Evolutionary conservation across 2,113 vertebrate genomes (phyloP), one percentile per base, ranked within the genome.

Genomic region (Centrocercus urophasianus): DNA sequence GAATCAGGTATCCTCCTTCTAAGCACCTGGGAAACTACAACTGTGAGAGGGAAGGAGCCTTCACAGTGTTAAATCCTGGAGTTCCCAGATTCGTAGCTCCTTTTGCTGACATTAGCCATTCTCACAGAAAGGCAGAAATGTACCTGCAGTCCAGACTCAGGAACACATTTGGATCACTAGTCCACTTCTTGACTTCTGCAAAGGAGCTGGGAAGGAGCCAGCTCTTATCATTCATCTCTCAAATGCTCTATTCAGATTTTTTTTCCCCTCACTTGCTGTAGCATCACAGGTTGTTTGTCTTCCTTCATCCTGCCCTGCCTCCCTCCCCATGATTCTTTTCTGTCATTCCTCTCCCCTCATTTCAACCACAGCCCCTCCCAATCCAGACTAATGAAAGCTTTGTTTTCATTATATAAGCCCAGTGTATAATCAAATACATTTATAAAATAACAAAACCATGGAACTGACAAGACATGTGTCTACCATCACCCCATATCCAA

Each of bases 401-500:
- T 94, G 50, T 95, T 96, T 94, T 91, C 78, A 73, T 87, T 88
- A 91, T 66, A 91, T 89, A 95, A 93, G 64, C 64, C 40, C 56
- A 76, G 17, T 38, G 28, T 5, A 2, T 94, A 94, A 92, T 87
- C 81, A 94, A 95, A 95, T 89, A 63, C 28, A 84, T 91, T 94
- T 27, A 1, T 83, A 92, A 95, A 96, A 91, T 65, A 94, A 80
- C 86, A 89, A 84, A 95, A 87, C 74, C 25, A 21, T 83, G 81
- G 66, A 89, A 89, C 78, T 89, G 94, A 95, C 94, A 93, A 65
- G 92, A 92, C 94, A 71, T 88, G 63, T 92, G 93, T 96, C 94
- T 87, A 93, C 89, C 78, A 90, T 96, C 90, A 96, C 86, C 65
- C 91, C 86, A 76, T 96, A 96, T 85, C 91, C 93, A 96, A 96